These are phyloP conservation scores for Leptura quadrifasciata DNA, from an alignment of 2,888 invertebrate species.

Conservation along the genomic window DNA sequence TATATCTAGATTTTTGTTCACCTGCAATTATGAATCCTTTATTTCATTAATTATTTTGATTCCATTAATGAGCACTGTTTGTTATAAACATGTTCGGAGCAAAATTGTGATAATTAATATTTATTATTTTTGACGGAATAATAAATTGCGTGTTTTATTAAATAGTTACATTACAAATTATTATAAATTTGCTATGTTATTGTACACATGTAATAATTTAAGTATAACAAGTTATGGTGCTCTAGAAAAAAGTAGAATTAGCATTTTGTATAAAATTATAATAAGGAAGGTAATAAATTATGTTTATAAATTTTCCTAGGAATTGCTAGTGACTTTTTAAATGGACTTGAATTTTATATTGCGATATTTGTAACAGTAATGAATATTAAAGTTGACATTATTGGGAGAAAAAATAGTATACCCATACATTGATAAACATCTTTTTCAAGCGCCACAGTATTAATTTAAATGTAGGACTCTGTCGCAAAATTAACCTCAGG, in stretches of 20 bases:
- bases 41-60: background rate
- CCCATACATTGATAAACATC: too few relatives aligned
- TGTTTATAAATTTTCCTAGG: constrained; percentile 1
- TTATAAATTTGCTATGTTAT: constrained; percentile 32
- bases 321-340: background rate
- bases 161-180: constrained; percentile 26
- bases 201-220: constrained; percentile 10
- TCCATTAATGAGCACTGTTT: constrained; percentile 21
- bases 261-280: constrained; percentile 30
- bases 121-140: constrained; percentile 23
- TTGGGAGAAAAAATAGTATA: too few relatives aligned
- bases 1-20: background rate
- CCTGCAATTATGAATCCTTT: background rate
- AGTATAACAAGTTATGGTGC: constrained; percentile 2
- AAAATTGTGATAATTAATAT: constrained; percentile 29
- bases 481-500: too few relatives aligned
- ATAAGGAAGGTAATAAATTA: constrained; percentile 11
- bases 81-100: constrained; percentile 14
- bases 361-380: background rate
- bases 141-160: constrained; percentile 26
- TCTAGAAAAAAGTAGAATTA: constrained; percentile 10
- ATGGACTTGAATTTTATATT: background rate
- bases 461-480: too few relatives aligned
- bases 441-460: too few relatives aligned
- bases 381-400: background rate